Conservation (phyloP, 2,113 vertebrate genomes). For the Dicentrarchus labrax region DNA sequence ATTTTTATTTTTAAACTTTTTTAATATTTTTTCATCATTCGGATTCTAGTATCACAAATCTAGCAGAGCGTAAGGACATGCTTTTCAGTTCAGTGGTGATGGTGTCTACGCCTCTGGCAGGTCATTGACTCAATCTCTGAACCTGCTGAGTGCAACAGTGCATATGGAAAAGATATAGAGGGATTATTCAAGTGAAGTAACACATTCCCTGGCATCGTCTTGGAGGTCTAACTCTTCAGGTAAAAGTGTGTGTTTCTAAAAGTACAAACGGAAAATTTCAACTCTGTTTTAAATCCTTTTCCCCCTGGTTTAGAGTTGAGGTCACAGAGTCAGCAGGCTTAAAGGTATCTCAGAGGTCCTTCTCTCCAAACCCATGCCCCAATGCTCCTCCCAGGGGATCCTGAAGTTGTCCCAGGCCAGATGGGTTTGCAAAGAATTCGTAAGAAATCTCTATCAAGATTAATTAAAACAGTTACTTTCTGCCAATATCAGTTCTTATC, state of each 20-base stretch:
- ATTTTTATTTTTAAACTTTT: background rate
- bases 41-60: background rate
- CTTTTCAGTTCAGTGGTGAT: constrained; percentile 11
- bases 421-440: too few species aligned
- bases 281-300: background rate
- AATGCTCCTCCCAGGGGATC: background rate
- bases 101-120: background rate
- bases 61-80: background rate
- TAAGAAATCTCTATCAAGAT: too few species aligned
- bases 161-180: background rate
- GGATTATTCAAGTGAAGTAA: constrained; percentile 3
- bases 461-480: too few species aligned
- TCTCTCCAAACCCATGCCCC: background rate
- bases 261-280: background rate
- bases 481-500: too few species aligned
- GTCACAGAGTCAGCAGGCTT: background rate
- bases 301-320: too few species aligned
- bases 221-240: background rate
- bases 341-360: background rate
- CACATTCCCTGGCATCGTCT: background rate
- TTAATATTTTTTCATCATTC: background rate
- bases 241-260: background rate
- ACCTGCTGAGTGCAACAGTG: constrained; percentile 16
- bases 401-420: background rate
- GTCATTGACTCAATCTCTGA: constrained; percentile 3